Evolutionary conservation across 2,888 invertebrate species (phyloP).

Genomic region (Acleris literana): DNA sequence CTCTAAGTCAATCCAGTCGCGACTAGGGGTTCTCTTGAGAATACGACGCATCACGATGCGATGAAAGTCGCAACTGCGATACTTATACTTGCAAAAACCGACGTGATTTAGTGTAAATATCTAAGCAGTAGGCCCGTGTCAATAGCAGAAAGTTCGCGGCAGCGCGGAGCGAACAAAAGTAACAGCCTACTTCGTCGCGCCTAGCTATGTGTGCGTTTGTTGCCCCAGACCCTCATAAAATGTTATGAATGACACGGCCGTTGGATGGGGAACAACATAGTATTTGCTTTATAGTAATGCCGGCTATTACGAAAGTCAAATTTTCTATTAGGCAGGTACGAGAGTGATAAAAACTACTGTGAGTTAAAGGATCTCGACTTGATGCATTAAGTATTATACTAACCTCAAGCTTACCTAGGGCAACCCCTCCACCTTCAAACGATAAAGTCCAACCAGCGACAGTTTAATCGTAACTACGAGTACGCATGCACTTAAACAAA

Average conservation of each 20-base stretch:
- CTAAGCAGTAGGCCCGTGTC: neutral
- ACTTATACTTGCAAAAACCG: too few species aligned
- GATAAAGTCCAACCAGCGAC: too few species aligned
- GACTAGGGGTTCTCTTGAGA: too few species aligned
- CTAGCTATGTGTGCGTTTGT: constrained; percentile 53
- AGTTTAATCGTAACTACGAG: too few species aligned
- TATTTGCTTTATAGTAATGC: constrained; percentile 40
- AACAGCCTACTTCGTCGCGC: neutral
- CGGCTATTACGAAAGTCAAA: constrained; percentile 18
- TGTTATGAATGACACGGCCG: constrained; percentile 70
- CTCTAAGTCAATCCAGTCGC: too few species aligned
- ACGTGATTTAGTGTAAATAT: too few species aligned
- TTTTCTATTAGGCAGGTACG: neutral
- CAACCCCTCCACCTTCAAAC: too few species aligned
- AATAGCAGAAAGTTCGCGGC: constrained; percentile 5
- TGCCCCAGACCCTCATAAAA: constrained; percentile 64
- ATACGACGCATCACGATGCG: too few species aligned
- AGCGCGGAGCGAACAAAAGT: neutral
- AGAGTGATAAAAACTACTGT: neutral
- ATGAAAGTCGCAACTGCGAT: too few species aligned
- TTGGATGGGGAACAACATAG: constrained; percentile 59
- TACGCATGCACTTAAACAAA: too few species aligned
- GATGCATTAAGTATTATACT: too few species aligned
- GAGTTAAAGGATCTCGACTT: neutral
- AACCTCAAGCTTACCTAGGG: too few species aligned